phyloP scores from a whole-genome alignment of 2,797 vertebrate genomes.

The Brotula barbata region DNA sequence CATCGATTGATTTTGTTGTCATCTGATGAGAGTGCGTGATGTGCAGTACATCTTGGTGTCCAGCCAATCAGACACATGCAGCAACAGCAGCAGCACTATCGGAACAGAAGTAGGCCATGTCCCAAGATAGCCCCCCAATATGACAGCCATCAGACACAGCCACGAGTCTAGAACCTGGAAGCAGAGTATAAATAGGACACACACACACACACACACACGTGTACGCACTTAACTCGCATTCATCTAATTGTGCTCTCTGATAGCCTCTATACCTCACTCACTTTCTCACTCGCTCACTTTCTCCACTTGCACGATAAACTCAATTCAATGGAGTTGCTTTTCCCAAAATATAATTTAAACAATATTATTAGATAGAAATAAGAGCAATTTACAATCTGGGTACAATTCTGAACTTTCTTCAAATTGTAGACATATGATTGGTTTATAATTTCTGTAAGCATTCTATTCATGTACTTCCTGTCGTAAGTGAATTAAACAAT shows the following conservation, averaged over 20 bases:
- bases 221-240: background rate
- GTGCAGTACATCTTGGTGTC: slow-evolving; percentile 7
- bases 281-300: no score
- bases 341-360: no score
- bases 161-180: slow-evolving; percentile 35
- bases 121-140: slow-evolving; percentile 55
- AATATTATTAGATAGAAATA: no score
- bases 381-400: no score
- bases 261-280: background rate
- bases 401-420: no score
- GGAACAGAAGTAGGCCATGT: slow-evolving; percentile 63
- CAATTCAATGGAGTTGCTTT: no score
- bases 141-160: slow-evolving; percentile 49
- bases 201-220: background rate
- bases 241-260: background rate
- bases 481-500: no score
- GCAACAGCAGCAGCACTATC: slow-evolving; percentile 15
- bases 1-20: background rate
- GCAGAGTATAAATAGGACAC: slow-evolving; percentile 43
- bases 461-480: no score
- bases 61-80: slow-evolving; percentile 6
- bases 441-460: no score
- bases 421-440: no score
- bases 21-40: no score
- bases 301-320: no score